Evolutionary conservation across 2,113 vertebrate species (phyloP).

Genomic region (Muntiacus muntjak): DNA sequence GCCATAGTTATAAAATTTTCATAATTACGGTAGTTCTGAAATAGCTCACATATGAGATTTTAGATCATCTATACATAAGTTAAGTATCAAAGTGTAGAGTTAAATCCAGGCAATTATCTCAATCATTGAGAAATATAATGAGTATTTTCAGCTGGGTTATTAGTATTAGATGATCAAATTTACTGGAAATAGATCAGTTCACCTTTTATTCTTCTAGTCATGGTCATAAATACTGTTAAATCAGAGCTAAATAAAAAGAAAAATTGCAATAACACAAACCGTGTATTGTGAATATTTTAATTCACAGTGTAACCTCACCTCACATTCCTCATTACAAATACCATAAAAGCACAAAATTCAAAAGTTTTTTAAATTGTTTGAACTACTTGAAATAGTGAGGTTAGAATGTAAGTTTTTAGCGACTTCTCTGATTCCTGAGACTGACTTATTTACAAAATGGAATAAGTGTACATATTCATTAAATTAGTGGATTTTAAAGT

Average conservation of each 20-base stretch:
- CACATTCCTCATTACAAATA: background rate
- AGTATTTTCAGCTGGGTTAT: background rate
- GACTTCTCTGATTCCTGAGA: background rate
- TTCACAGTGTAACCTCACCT: background rate
- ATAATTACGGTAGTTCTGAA: background rate
- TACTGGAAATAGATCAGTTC: background rate
- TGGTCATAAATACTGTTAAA: background rate
- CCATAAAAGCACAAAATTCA: background rate
- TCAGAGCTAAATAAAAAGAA: background rate
- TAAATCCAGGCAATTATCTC: background rate
- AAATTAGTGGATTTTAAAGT: constrained; percentile 31
- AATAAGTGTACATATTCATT: background rate
- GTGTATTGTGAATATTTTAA: background rate
- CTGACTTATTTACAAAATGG: background rate
- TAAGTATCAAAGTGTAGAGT: background rate
- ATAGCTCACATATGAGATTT: background rate
- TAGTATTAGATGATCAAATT: background rate
- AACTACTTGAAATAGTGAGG: background rate
- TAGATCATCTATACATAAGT: background rate
- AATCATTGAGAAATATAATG: background rate
- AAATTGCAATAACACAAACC: background rate
- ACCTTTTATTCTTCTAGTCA: background rate
- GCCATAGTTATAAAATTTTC: background rate
- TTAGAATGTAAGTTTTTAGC: background rate
- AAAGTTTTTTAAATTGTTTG: background rate